These are phyloP conservation scores for Harpagifer antarcticus DNA, from an alignment of 2,797 vertebrate species.

Conservation along the genomic window DNA sequence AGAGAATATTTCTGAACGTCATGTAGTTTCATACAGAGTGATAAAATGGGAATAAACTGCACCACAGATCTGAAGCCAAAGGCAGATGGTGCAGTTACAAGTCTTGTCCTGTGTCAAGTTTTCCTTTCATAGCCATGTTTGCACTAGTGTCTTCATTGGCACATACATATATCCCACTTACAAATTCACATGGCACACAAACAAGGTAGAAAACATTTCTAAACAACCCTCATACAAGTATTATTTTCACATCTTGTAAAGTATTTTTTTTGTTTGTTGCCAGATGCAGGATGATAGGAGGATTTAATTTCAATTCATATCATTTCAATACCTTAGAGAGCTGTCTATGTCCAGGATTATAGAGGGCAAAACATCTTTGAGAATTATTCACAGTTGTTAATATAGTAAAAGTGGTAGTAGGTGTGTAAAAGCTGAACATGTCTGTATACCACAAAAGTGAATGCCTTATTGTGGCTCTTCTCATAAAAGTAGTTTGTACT, in stretches of 20 bases:
- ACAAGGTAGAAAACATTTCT: neutral
- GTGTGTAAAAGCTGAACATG: neutral
- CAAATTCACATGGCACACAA: neutral
- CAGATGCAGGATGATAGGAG: neutral
- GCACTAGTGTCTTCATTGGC: neutral
- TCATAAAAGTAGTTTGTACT: slow-evolving; percentile 4
- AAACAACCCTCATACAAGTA: slow-evolving; percentile 1
- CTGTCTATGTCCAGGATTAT: neutral
- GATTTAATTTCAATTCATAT: neutral
- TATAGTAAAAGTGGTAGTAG: neutral
- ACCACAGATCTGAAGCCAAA: slow-evolving; percentile 21
- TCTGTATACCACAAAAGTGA: neutral
- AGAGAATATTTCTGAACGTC: neutral
- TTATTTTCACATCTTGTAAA: neutral
- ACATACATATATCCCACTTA: neutral
- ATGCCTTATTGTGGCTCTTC: neutral
- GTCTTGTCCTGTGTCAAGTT: slow-evolving; percentile 30
- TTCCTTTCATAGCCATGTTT: slow-evolving; percentile 10
- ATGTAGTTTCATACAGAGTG: slow-evolving; percentile 2
- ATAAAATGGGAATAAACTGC: slow-evolving; percentile 9
- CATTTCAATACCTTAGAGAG: neutral
- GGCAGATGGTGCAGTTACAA: slow-evolving; percentile 25
- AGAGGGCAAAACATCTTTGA: too few species aligned
- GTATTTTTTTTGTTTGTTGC: neutral
- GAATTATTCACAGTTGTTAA: too few species aligned